Evolutionary conservation across 2,113 vertebrate species (phyloP).

Genomic region (Boulengeromyrus knoepffleri): DNA sequence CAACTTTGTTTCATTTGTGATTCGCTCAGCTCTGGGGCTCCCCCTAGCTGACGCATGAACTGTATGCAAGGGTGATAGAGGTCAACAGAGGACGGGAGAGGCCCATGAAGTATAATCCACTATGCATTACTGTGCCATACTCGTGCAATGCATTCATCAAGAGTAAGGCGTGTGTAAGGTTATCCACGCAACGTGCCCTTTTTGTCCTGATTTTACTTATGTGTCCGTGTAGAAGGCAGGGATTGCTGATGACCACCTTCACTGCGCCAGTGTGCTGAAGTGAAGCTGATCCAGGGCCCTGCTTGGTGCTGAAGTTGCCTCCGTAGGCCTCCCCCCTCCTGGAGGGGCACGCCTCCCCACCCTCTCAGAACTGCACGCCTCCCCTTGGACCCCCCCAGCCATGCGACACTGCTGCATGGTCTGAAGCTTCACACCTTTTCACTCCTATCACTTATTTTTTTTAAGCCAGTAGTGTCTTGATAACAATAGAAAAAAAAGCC

Average conservation of each 20-base stretch:
- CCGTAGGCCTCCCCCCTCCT: too few relatives aligned
- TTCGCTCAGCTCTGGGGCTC: background rate
- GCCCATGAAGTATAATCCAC: background rate
- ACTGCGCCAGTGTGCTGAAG: background rate
- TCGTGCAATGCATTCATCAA: background rate
- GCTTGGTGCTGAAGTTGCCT: background rate
- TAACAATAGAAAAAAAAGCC: background rate
- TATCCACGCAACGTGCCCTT: background rate
- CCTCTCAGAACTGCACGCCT: background rate
- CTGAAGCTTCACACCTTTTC: conserved; percentile 15
- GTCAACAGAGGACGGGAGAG: background rate
- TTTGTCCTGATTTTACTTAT: background rate
- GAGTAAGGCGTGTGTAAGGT: background rate
- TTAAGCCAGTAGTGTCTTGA: background rate
- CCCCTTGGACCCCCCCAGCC: background rate
- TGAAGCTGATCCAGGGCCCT: background rate
- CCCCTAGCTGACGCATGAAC: background rate
- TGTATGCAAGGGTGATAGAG: background rate
- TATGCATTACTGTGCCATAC: background rate
- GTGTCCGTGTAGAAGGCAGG: background rate
- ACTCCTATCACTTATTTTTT: background rate
- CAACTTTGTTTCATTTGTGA: background rate
- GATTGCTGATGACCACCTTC: background rate
- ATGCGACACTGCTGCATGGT: conserved; percentile 1
- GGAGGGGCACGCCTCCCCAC: background rate